Evolutionary conservation across 1,140 invertebrate species (phyloP), one percentile per base, ranked within the genome.

Genomic region (Ips typographus): DNA sequence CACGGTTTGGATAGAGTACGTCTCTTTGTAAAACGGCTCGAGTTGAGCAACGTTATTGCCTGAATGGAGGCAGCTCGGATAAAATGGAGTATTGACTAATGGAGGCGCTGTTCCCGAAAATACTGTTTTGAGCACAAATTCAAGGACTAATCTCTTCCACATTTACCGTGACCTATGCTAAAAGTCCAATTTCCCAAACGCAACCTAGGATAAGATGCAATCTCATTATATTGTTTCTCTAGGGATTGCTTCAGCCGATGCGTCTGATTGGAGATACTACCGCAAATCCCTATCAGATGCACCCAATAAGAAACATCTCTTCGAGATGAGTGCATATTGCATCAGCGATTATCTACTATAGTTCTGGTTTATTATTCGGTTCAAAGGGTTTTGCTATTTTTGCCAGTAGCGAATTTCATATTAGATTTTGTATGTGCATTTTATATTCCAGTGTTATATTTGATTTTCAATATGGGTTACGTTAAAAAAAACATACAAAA

Each of bases 1-100:
- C 65, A 65, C 66, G 42, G 42, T 68, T 68, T 68, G 47, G 66
- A 68, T 68, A 68, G 44, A 49, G 59, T 55, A 62, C 66, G 66
- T 68, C 66, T 62, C 66, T 68, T 68, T 68, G 66, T 61, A 68
- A 68, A 58, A 44, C 59, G 49, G 57, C 58, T 53, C 42, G 66
- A 68, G 52, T 61, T 68, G 47, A 62, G 57, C 57, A 62, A 62
- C 53, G 49, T 68, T 68, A 68, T 61, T 41, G 66, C 64, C 49
- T 8, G 53, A 58, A 66, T 66, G 44, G 55, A 49, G 64, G 64
- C 40, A 52, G 42, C 42, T 66, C 58, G 40, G 64, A 44, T 58
- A 51, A 66, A 66, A 66, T 53, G 56, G 47, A 51, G 58, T 58
- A 66, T 43, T 58, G 64, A 58, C 53, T 66, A 66, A 66, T 66